Evolutionary conservation across 2,113 vertebrate species (phyloP).

Genomic region (Poeciliopsis prolifica): DNA sequence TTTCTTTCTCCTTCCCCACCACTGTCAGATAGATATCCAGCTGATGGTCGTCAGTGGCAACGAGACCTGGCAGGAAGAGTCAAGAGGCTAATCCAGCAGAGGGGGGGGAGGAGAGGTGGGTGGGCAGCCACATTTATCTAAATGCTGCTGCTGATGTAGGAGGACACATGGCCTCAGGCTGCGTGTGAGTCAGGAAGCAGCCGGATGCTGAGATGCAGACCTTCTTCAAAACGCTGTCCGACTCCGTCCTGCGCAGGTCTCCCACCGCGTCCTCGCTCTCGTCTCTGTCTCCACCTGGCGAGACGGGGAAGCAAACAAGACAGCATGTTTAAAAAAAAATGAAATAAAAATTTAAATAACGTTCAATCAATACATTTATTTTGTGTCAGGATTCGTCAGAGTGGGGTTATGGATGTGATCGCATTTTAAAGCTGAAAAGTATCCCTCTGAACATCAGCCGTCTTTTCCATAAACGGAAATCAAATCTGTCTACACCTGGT

Average conservation of each 20-base stretch:
- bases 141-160: conserved; percentile 50
- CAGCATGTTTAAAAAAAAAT: not conserved
- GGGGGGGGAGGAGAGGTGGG: conserved; percentile 2
- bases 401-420: not conserved
- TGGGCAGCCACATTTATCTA: conserved; percentile 49
- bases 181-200: conserved; percentile 8
- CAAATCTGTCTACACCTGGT: too few species aligned
- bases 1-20: conserved; percentile 15
- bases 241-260: conserved; percentile 94
- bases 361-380: not conserved
- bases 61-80: conserved; percentile 44
- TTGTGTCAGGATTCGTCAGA: not conserved
- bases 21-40: conserved; percentile 33
- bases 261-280: conserved; percentile 86
- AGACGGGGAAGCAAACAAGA: conserved; percentile 16
- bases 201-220: conserved; percentile 63
- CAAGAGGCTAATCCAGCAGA: conserved; percentile 59
- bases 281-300: conserved; percentile 87
- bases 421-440: not conserved
- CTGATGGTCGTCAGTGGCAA: conserved; percentile 58
- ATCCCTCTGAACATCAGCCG: too few species aligned
- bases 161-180: conserved; percentile 46
- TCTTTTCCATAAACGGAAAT: too few species aligned
- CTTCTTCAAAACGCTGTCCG: conserved; percentile 95
- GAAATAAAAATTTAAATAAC: not conserved